These are phyloP conservation scores for Spodoptera exigua DNA, from an alignment of 2,888 invertebrate genomes.

Conservation along the genomic window DNA sequence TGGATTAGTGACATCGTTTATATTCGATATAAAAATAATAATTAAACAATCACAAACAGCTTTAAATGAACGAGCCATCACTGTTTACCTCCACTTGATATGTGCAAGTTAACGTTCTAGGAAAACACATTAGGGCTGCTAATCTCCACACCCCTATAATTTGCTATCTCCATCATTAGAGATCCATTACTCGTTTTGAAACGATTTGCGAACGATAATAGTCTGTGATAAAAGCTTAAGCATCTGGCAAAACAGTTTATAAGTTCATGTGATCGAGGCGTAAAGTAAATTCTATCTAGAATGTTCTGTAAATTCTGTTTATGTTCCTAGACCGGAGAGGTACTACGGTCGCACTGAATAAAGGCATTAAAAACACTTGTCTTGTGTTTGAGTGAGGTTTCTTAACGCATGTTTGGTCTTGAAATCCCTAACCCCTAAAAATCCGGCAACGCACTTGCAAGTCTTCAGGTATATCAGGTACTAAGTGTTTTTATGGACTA, in stretches of 20 bases:
- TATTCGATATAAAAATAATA: no score
- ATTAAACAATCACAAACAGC: no score
- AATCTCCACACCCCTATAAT: slow-evolving; percentile 48
- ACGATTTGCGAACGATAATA: slow-evolving; percentile 41
- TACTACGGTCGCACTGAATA: no score
- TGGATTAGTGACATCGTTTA: no score
- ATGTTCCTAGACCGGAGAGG: no score
- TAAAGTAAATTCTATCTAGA: slow-evolving; percentile 22
- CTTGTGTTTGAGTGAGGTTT: no score
- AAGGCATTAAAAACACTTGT: no score
- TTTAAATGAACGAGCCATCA: slow-evolving; percentile 3
- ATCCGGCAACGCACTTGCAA: no score
- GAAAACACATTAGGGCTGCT: slow-evolving; percentile 30
- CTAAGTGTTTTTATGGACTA: no score
- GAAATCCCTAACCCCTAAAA: no score
- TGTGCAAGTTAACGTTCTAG: slow-evolving; percentile 17
- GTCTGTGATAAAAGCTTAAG: slow-evolving; percentile 36
- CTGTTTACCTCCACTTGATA: slow-evolving; percentile 29
- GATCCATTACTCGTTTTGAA: slow-evolving; percentile 35
- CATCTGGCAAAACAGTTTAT: slow-evolving; percentile 18
- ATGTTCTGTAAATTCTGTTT: slow-evolving; percentile 10
- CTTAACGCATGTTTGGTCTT: no score
- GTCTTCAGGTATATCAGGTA: no score
- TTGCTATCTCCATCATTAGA: slow-evolving; percentile 47
- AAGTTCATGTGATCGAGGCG: slow-evolving; percentile 5